Evolutionary conservation across 1,140 invertebrate genomes (phyloP).

Genomic region (Cheumatopsyche charites): DNA sequence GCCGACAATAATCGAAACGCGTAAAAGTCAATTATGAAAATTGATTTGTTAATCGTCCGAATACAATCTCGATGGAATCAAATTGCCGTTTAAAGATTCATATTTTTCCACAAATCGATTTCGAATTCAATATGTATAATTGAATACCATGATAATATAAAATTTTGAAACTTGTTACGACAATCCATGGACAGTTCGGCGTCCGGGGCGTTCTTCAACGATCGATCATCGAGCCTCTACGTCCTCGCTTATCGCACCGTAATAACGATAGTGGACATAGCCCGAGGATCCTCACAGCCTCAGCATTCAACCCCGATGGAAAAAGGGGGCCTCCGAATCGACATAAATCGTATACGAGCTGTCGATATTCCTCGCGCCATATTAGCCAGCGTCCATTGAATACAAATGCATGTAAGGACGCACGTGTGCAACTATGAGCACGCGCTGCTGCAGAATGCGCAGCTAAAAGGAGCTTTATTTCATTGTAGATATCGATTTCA

Average conservation of each 20-base stretch:
- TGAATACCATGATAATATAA: too few species aligned
- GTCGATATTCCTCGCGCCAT: constrained; percentile 48
- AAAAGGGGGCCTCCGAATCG: neutral
- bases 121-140: too few species aligned
- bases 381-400: constrained; percentile 47
- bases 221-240: neutral
- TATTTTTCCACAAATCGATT: too few species aligned
- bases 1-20: neutral
- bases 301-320: constrained; percentile 1
- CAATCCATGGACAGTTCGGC: too few species aligned
- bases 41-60: too few species aligned
- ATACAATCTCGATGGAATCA: too few species aligned
- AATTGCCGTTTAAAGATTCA: too few species aligned
- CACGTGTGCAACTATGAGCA: constrained; percentile 25
- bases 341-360: constrained; percentile 41
- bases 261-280: neutral
- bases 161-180: neutral
- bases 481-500: too few species aligned
- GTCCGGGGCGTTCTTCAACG: too few species aligned
- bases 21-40: too few species aligned
- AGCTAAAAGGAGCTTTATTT: neutral
- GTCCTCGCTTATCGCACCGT: neutral
- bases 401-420: constrained; percentile 45
- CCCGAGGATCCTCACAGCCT: too few species aligned
- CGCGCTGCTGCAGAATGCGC: constrained; percentile 11